Evolutionary conservation across 2,888 invertebrate genomes (phyloP).

Genomic region (Trachelus stipa): DNA sequence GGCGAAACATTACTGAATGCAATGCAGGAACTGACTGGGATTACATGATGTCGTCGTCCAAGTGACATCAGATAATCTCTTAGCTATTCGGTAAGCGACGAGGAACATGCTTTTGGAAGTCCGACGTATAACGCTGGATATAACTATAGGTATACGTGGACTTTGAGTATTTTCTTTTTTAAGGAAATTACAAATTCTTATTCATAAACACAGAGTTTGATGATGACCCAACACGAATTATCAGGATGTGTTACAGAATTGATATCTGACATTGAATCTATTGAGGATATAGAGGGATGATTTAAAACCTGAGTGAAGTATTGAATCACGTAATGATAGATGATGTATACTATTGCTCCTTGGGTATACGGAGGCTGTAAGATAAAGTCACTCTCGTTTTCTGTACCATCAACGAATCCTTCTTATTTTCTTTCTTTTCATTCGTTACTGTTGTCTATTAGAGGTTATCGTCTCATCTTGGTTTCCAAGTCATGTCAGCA

Average conservation of each 20-base stretch:
- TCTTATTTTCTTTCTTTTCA: not conserved
- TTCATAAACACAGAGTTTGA: not conserved
- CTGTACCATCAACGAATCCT: not conserved
- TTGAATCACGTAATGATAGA: not conserved
- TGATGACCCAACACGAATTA: not conserved
- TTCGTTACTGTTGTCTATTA: constrained; percentile 7
- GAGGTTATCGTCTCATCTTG: constrained; percentile 43
- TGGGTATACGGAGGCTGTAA: not conserved
- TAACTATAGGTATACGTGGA: not conserved
- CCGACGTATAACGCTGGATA: not conserved
- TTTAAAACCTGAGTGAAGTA: too few relatives aligned
- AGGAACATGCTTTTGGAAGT: not conserved
- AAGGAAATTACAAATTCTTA: not conserved
- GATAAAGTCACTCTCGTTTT: constrained; percentile 6
- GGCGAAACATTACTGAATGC: constrained; percentile 16
- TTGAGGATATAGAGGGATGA: too few relatives aligned
- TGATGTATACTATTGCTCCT: not conserved
- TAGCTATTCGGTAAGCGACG: not conserved
- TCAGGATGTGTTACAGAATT: not conserved
- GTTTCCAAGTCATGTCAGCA: constrained; percentile 45
- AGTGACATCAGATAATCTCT: not conserved
- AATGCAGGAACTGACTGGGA: constrained; percentile 3
- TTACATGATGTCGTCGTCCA: not conserved
- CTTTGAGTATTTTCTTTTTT: not conserved
- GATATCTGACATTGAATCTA: not conserved